Evolutionary conservation across 2,888 invertebrate species (phyloP), one percentile per base, ranked within the genome.

Genomic region (Pseudolycoriella hygida): DNA sequence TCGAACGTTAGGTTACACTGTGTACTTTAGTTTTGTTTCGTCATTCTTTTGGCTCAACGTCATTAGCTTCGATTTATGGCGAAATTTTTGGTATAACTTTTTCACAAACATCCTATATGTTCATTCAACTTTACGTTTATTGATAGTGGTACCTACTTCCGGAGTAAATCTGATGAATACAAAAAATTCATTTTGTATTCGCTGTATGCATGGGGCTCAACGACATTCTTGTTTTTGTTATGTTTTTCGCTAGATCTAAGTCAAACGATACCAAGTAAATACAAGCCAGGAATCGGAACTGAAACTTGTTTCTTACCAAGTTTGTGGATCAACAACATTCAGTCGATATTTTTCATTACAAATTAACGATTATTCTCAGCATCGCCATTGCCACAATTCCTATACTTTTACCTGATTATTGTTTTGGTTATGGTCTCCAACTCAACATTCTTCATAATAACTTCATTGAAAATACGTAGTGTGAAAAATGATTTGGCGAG

Each of bases 1-100:
- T 18, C 40, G 40, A 3, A 40, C 18, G 17, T 10, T 42, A 55
- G 84, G 78, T 37, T 80, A 77, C 64, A 69, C 76, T 53, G 73
- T 81, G 41, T 77, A 84, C 61, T 84, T 78, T 63, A 76, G 76
- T 52, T 83, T 86, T 60, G 72, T 85, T 65, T 73, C 79, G 12
- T 81, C 82, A 53, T 87, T 87, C 67, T 81, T 84, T 60, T 88
- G 87, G 87, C 70, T 87, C 56, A 86, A 83, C 57, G 78, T 86
- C 17, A 87, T 87, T 73, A 86, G 86, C 60, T 79, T 86, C 59
- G 87, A 88, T 59, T 77, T 87, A 56, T 87, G 83, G 80, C 78
- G 82, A 68, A 80, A 81, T 14, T 83, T 84, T 64, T 78, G 80
- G 82, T 82, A 11, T 14, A 25, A 2, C 10, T 25, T 19, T 25